Conservation (phyloP, 2,113 vertebrate species). For the Aphyosemion australe region DNA sequence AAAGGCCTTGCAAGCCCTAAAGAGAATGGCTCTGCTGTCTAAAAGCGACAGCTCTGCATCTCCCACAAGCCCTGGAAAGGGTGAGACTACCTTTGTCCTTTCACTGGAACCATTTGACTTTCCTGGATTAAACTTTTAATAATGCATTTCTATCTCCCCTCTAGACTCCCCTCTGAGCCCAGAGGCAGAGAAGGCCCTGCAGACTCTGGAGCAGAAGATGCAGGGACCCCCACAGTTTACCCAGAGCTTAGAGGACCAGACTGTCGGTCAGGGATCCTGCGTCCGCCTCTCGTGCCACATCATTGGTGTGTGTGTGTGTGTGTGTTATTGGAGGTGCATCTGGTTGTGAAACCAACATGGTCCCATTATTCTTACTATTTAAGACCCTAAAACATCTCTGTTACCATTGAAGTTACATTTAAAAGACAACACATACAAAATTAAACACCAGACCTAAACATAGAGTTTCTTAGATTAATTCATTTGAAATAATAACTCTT, state of each 20-base stretch:
- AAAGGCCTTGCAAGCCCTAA: conserved; percentile 86
- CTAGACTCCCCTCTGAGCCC: conserved; percentile 63
- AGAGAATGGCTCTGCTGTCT: conserved; percentile 83
- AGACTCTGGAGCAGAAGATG: conserved; percentile 73
- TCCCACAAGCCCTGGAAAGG: conserved; percentile 53
- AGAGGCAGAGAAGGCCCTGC: conserved; percentile 62
- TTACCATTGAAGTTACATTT: too few relatives aligned
- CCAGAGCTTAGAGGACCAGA: conserved; percentile 52
- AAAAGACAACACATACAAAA: too few relatives aligned
- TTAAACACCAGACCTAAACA: too few relatives aligned
- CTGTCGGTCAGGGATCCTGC: conserved; percentile 55
- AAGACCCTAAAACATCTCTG: too few relatives aligned
- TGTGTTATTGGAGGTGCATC: too few relatives aligned
- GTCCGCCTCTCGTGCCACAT: conserved; percentile 75
- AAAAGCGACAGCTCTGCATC: conserved; percentile 56
- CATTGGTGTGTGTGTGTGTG: conserved; percentile 46
- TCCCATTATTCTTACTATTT: too few relatives aligned
- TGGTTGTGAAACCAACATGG: too few relatives aligned
- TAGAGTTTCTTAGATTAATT: too few relatives aligned
- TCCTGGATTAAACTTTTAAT: neutral
- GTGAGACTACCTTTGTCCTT: conserved; percentile 42
- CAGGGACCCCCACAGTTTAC: conserved; percentile 63
- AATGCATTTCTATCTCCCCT: neutral
- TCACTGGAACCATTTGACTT: neutral
- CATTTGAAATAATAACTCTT: too few relatives aligned